A percentile compares a stretch with the other conserved stretches of the same genome.
These are phyloP conservation scores for Mugil cephalus DNA, from an alignment of 2,113 vertebrate genomes.

Conservation along the genomic window DNA sequence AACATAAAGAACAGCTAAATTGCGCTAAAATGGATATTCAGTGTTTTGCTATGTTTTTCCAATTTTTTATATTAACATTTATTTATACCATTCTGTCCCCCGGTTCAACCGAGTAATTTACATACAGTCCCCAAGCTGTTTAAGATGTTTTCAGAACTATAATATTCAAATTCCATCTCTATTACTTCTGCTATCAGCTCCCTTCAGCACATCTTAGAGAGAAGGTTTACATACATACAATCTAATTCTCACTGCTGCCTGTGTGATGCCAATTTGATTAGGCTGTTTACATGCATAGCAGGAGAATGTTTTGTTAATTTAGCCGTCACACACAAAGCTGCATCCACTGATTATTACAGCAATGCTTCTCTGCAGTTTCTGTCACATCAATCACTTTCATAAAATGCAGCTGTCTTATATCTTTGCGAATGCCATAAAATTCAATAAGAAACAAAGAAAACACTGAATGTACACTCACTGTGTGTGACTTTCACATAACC, in stretches of 20 bases:
- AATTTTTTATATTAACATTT: not conserved
- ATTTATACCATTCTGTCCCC: not conserved
- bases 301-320: slow-evolving; percentile 29
- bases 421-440: no score
- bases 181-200: slow-evolving; percentile 4
- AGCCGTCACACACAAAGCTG: slow-evolving; percentile 17
- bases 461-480: not conserved
- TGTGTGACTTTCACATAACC: slow-evolving; percentile 15
- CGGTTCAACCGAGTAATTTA: not conserved
- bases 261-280: slow-evolving; percentile 27
- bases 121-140: not conserved
- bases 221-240: slow-evolving; percentile 25
- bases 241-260: slow-evolving; percentile 7
- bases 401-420: slow-evolving; percentile 1
- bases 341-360: slow-evolving; percentile 18
- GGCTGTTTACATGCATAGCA: slow-evolving; percentile 36
- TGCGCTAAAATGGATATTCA: no score
- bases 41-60: not conserved
- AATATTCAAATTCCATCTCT: not conserved
- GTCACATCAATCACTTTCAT: slow-evolving; percentile 6
- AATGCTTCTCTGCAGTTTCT: not conserved
- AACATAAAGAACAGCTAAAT: not conserved
- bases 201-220: slow-evolving; percentile 14
- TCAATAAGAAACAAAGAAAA: no score
- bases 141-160: not conserved